phyloP scores from a whole-genome alignment of 2,888 invertebrate species.

The Plemyria rubiginata region DNA sequence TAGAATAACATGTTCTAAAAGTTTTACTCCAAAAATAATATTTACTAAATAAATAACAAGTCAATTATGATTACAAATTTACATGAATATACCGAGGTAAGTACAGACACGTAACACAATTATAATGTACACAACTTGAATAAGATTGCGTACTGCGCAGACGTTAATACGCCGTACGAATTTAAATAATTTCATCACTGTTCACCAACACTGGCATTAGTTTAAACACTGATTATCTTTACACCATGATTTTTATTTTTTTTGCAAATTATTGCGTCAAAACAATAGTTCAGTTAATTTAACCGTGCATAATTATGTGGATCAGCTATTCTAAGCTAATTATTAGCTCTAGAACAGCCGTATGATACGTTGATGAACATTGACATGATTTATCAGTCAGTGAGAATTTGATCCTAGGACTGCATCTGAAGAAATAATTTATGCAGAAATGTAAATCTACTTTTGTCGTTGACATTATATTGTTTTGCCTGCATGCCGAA shows the following conservation, averaged over 20 bases:
- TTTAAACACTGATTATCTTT: too few species aligned
- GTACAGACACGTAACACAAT: conserved; percentile 7
- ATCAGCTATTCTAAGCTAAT: neutral
- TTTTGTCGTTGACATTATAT: too few species aligned
- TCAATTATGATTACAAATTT: conserved; percentile 10
- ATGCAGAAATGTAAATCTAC: too few species aligned
- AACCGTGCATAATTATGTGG: too few species aligned
- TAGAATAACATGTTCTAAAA: conserved; percentile 32
- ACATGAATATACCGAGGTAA: conserved; percentile 3
- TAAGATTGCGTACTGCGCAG: neutral
- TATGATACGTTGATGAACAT: neutral
- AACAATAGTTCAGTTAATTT: too few species aligned
- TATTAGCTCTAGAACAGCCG: neutral
- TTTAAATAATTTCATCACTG: neutral
- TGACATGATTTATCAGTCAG: neutral
- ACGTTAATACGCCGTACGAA: too few species aligned
- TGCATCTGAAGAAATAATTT: too few species aligned
- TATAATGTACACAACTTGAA: neutral
- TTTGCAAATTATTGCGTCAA: too few species aligned
- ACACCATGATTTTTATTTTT: neutral
- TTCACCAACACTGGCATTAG: neutral
- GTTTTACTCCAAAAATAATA: conserved; percentile 36
- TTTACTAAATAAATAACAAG: conserved; percentile 38
- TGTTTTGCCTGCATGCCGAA: too few species aligned
- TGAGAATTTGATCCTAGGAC: too few species aligned